Conservation (phyloP, 1,140 invertebrate genomes). For the Drosophila mauritiana region DNA sequence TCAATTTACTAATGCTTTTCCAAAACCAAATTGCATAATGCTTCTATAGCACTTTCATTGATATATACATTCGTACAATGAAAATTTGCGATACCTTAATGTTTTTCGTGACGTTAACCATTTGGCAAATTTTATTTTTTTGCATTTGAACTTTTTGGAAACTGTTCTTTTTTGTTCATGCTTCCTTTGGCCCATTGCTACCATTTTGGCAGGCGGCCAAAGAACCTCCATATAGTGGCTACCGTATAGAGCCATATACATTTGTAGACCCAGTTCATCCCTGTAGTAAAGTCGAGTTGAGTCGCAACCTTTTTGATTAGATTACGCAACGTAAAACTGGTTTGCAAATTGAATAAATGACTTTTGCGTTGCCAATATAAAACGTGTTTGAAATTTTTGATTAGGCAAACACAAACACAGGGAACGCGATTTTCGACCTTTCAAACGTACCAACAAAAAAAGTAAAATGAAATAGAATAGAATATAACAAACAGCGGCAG, state of each 20-base stretch:
- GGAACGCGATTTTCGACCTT: conserved; percentile 44
- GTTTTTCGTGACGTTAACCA: conserved; percentile 40
- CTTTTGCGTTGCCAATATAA: conserved; percentile 83
- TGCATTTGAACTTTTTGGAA: conserved; percentile 39
- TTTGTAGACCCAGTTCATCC: conserved; percentile 29
- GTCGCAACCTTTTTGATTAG: conserved; percentile 77
- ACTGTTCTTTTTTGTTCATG: conserved; percentile 49
- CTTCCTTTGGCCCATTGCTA: neutral
- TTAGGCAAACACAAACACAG: conserved; percentile 61
- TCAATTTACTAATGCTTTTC: neutral
- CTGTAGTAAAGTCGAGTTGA: conserved; percentile 35
- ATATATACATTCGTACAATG: neutral
- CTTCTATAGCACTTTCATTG: neutral
- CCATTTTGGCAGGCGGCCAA: conserved; percentile 59
- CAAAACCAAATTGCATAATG: conserved; percentile 13
- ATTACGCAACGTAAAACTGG: conserved; percentile 82
- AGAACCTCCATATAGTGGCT: conserved; percentile 14
- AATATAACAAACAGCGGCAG: conserved; percentile 49
- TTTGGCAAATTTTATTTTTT: conserved; percentile 57
- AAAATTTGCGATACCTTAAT: conserved; percentile 1
- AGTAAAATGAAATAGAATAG: conserved; percentile 30
- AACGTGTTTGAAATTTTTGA: conserved; percentile 83
- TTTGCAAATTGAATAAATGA: conserved; percentile 83
- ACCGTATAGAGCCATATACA: conserved; percentile 52
- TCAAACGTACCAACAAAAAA: conserved; percentile 8